Conservation (phyloP, 2,888 invertebrate species). For the Eupithecia insigniata region DNA sequence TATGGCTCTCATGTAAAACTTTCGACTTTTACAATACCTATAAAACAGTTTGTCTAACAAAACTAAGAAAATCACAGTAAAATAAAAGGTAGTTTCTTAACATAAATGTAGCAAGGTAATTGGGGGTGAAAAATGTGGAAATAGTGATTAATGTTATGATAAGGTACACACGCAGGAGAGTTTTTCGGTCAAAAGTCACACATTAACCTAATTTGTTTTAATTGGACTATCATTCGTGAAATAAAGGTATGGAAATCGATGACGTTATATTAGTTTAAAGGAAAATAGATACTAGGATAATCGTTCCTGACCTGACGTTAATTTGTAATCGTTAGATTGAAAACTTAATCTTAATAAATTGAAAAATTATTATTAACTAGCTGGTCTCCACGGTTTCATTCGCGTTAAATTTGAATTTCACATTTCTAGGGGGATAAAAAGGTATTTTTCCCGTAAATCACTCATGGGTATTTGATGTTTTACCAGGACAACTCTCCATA, state of each 20-base stretch:
- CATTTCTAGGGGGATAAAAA: too few species aligned
- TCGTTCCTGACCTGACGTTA: too few species aligned
- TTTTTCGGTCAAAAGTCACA: conserved; percentile 73
- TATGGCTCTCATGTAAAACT: conserved; percentile 57
- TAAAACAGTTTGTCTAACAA: conserved; percentile 70
- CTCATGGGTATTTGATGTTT: too few species aligned
- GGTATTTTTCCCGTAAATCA: too few species aligned
- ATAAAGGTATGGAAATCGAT: neutral
- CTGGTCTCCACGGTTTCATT: too few species aligned
- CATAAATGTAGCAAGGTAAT: conserved; percentile 72
- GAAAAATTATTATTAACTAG: too few species aligned
- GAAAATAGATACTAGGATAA: too few species aligned
- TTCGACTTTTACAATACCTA: conserved; percentile 62
- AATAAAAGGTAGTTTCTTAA: conserved; percentile 62
- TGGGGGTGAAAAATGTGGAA: conserved; percentile 77
- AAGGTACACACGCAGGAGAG: conserved; percentile 72
- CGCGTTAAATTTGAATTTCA: too few species aligned
- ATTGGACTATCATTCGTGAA: conserved; percentile 65
- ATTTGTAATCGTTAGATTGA: too few species aligned
- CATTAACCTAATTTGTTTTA: conserved; percentile 84
- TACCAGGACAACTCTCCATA: too few species aligned
- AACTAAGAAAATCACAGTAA: conserved; percentile 69
- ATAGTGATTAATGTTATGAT: conserved; percentile 80
- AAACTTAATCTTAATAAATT: too few species aligned
- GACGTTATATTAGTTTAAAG: neutral